Conservation (phyloP, 1,140 invertebrate genomes). For the Habropoda laboriosa region DNA sequence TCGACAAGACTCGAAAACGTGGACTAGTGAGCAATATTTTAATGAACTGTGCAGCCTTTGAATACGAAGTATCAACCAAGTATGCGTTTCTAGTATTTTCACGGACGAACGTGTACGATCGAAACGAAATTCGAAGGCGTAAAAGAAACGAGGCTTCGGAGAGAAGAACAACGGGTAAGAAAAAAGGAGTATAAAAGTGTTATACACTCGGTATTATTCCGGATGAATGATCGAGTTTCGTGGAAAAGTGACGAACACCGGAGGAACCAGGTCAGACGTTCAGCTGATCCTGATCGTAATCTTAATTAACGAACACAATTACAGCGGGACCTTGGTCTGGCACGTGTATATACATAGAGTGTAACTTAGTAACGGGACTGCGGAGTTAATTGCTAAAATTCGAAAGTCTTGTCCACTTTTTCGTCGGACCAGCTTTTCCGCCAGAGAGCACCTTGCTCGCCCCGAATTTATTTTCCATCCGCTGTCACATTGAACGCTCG, state of each 20-base stretch:
- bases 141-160: neutral
- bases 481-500: neutral
- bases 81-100: too few species aligned
- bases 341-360: neutral
- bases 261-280: slow-evolving; percentile 41
- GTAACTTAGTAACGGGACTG: neutral
- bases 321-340: neutral
- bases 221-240: neutral
- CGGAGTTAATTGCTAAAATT: slow-evolving; percentile 22
- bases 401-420: neutral
- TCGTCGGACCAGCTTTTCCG: neutral
- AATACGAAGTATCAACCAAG: neutral
- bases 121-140: neutral
- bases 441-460: neutral
- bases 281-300: slow-evolving; percentile 37
- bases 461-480: neutral
- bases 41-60: neutral
- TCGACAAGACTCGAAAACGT: too few species aligned
- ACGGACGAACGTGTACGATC: too few species aligned
- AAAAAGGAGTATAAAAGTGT: neutral
- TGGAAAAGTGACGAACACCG: slow-evolving; percentile 32
- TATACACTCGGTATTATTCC: neutral
- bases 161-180: too few species aligned
- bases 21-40: neutral
- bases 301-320: slow-evolving; percentile 45